Evolutionary conservation across 23 tunicate species (phyloP).

Genomic region (Trididemnum nubilum): DNA sequence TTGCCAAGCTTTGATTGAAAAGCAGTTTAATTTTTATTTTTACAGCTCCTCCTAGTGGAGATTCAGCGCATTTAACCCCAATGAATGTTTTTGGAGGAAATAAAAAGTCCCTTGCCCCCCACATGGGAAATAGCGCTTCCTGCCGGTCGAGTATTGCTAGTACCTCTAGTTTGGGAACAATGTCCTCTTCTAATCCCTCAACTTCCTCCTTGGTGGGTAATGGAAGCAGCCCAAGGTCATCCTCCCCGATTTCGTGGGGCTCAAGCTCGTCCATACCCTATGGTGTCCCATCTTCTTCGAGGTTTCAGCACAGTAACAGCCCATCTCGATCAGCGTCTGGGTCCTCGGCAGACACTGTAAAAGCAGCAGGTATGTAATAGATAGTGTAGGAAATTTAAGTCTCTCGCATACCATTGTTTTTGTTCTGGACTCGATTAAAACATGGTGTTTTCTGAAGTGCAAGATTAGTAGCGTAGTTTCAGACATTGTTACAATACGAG

Average conservation of each 20-base stretch:
- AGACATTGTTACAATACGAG: too few species aligned
- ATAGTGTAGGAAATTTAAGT: too few species aligned
- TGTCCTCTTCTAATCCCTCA: conserved; percentile 57
- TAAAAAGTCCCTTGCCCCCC: conserved; percentile 16
- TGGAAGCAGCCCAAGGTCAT: conserved; percentile 60
- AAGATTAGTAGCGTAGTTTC: too few species aligned
- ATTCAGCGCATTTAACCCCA: background rate
- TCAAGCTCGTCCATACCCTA: conserved; percentile 27
- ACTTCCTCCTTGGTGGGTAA: conserved; percentile 39
- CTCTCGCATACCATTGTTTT: too few species aligned
- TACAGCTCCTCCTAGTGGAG: background rate
- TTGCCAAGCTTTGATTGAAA: too few species aligned
- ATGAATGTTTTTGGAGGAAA: background rate
- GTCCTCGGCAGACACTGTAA: conserved; percentile 71
- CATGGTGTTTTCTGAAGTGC: too few species aligned
- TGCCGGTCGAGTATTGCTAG: conserved; percentile 78
- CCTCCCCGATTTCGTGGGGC: conserved; percentile 60
- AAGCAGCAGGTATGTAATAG: conserved; percentile 49
- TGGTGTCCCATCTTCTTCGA: conserved; percentile 15
- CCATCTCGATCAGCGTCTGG: conserved; percentile 61
- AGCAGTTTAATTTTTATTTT: too few species aligned
- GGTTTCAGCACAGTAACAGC: conserved; percentile 10
- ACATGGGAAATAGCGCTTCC: conserved; percentile 41
- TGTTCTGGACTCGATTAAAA: too few species aligned
- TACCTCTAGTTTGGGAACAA: conserved; percentile 64